Base-by-base conservation (phyloP, 2,888 invertebrate species). In the Dioctria rufipes region DNA sequence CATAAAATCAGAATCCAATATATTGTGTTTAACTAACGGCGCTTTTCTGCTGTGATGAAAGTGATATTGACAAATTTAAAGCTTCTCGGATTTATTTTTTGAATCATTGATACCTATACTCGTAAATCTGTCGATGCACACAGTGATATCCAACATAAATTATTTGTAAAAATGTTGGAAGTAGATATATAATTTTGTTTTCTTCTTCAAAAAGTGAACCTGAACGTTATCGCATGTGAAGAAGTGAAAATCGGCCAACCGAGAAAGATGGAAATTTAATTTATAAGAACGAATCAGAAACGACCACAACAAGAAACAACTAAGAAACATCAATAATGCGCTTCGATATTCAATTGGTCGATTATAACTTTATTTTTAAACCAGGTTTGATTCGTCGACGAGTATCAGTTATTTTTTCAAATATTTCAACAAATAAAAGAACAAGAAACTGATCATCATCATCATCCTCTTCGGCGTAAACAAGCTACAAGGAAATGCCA, bases 401-500 rank as follows among this genome's bases (percentile, higher is more conserved):
- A 8, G 39, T 63, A 77, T 77, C 77, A 77, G 61, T 77, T 77
- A 77, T 77, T 43, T 49, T 77, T 63, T 77, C 77, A 39, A 25
- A 25, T 49, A 61, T 77, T 63, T 77, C 77, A 49, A 42, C 46
- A 43, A 49, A 63, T 77, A 63, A 63, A 77, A 61, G 77, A 43
- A 5, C 46, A 46, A 61, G 46, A 46, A 46, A 43, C 61, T 77
- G 4, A 11, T 39, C 46, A 77, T 9, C 60, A 25, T 46, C 49
- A 13, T 63, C 46, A 77, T 9, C 60, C 8, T 46, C 49, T 3
- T 63, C 63, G 11, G 39, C 25, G 51, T 11, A 37, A 61, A 63
- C 77, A 77, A 77, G 63, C 49, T 77, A 63, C 63, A 63, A 63
- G 63, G 63, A 77, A 77, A 63, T 77, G 40, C 63, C 77, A 77